Percentiles rank a stretch among this genome's conserved stretches.
phyloP scores from a whole-genome alignment of 2,113 vertebrate genomes.

The Condylura cristata region DNA sequence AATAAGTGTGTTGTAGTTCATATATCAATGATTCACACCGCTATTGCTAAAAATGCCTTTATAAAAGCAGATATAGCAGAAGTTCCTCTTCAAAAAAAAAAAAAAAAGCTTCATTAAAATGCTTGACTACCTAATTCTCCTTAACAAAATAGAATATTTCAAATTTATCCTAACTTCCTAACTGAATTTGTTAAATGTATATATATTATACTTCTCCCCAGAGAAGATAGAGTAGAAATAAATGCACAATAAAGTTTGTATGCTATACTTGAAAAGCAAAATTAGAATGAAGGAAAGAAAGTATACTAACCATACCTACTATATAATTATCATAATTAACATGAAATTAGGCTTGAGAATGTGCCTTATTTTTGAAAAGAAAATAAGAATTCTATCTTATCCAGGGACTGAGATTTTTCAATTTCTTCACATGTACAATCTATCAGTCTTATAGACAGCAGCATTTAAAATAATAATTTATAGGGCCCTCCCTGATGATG shows the following conservation, averaged over 20 bases:
- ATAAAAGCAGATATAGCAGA: not conserved
- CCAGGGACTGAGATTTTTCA: not conserved
- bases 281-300: conserved; percentile 13
- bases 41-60: conserved; percentile 23
- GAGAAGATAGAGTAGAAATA: not conserved
- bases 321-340: not conserved
- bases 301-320: not conserved
- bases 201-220: not conserved
- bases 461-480: not conserved
- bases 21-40: conserved; percentile 43
- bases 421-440: not conserved
- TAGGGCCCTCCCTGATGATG: too few relatives aligned
- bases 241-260: not conserved
- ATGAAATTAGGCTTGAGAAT: not conserved
- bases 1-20: not conserved
- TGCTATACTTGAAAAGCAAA: not conserved
- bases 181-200: not conserved
- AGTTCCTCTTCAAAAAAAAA: not conserved
- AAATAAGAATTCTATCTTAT: not conserved
- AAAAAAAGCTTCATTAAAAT: not conserved
- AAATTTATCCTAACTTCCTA: not conserved
- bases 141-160: not conserved
- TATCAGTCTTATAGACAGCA: not conserved
- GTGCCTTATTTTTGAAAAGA: not conserved
- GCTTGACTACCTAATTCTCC: not conserved